Conservation (phyloP, 2,113 vertebrate species). For the Tachysurus fulvidraco region DNA sequence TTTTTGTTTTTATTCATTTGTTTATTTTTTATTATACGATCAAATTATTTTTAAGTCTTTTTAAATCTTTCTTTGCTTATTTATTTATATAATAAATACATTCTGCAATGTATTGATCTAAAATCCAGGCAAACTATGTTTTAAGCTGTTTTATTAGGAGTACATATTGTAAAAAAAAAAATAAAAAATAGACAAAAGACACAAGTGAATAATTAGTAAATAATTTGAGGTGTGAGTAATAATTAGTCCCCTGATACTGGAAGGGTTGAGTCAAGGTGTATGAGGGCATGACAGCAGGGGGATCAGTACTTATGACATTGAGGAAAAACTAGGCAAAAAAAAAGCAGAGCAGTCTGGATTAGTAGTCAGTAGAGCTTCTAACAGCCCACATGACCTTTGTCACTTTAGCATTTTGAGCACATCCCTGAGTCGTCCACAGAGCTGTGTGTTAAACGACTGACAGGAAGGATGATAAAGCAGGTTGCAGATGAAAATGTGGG, state of each 20-base stretch:
- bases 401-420: slow-evolving; percentile 77
- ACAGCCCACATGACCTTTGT: slow-evolving; percentile 77
- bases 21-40: no score
- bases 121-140: background rate
- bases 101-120: no score
- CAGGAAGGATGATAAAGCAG: slow-evolving; percentile 33
- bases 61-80: no score
- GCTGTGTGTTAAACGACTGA: slow-evolving; percentile 65
- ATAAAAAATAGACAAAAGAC: background rate
- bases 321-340: background rate
- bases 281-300: background rate
- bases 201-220: background rate
- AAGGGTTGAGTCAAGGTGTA: background rate
- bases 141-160: background rate
- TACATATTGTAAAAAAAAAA: background rate
- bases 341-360: slow-evolving; percentile 60
- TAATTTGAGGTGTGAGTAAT: background rate
- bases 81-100: no score
- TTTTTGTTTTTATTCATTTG: no score
- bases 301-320: background rate
- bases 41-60: no score
- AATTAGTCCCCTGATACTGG: background rate
- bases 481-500: slow-evolving; percentile 2
- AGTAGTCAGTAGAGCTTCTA: slow-evolving; percentile 72
- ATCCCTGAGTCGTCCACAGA: slow-evolving; percentile 56